Evolutionary conservation across 2,888 invertebrate genomes (phyloP).

Genomic region (Thereva nobilitata): DNA sequence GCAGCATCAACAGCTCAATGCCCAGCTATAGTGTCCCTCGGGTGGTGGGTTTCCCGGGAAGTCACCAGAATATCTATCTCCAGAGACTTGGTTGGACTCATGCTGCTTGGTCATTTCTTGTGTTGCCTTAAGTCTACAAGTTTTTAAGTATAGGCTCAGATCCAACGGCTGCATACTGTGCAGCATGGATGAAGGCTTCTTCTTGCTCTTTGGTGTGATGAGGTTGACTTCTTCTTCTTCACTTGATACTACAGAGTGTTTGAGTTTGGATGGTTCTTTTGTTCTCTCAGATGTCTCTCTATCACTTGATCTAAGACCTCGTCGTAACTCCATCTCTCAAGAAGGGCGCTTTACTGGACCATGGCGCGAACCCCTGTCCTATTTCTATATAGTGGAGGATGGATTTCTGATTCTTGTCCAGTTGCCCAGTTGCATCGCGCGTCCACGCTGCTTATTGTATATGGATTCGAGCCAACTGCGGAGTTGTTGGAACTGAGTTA

Average conservation of each 20-base stretch:
- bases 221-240: neutral
- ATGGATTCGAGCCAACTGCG: too few relatives aligned
- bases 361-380: too few relatives aligned
- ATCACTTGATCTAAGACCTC: conserved; percentile 31
- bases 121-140: neutral
- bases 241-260: conserved; percentile 17
- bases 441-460: too few relatives aligned
- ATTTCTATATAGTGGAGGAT: too few relatives aligned
- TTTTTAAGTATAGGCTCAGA: too few relatives aligned
- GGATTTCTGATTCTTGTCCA: too few relatives aligned
- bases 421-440: too few relatives aligned
- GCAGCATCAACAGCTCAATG: neutral
- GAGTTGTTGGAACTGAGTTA: too few relatives aligned
- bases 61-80: conserved; percentile 1
- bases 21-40: neutral
- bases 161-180: too few relatives aligned
- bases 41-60: neutral
- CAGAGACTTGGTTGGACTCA: conserved; percentile 9
- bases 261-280: conserved; percentile 11
- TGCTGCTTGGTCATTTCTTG: conserved; percentile 20
- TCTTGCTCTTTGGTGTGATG: too few relatives aligned
- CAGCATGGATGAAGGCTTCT: too few relatives aligned
- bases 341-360: too few relatives aligned
- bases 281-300: neutral
- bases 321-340: neutral